Conservation (phyloP, 1,140 invertebrate genomes). For the Acyrthosiphon pisum region DNA sequence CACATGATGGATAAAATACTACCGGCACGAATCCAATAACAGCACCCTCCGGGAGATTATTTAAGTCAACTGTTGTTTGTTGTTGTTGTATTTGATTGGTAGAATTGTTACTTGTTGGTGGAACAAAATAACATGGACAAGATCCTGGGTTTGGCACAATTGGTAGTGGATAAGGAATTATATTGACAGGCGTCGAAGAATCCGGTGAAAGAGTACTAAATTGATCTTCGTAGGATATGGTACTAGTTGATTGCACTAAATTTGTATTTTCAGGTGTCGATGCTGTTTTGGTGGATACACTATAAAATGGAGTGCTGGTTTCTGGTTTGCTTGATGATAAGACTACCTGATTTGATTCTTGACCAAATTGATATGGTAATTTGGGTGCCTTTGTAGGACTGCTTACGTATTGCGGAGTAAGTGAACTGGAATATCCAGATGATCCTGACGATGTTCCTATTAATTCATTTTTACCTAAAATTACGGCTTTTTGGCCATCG, state of each 20-base stretch:
- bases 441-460: background rate
- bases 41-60: conserved; percentile 63
- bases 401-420: conserved; percentile 19
- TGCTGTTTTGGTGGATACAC: background rate
- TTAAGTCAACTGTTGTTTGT: conserved; percentile 26
- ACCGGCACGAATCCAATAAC: conserved; percentile 70
- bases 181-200: conserved; percentile 65
- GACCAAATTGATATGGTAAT: background rate
- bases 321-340: conserved; percentile 32
- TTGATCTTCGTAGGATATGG: background rate
- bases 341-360: conserved; percentile 19
- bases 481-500: background rate
- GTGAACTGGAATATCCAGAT: conserved; percentile 14
- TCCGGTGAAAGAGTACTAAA: conserved; percentile 12
- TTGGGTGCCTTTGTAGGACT: background rate
- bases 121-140: conserved; percentile 68
- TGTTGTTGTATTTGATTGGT: conserved; percentile 12
- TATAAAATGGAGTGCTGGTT: background rate
- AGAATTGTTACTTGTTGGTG: conserved; percentile 62
- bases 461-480: background rate
- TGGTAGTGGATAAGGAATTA: conserved; percentile 67
- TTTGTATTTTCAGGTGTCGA: background rate
- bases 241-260: background rate
- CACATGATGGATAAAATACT: conserved; percentile 69
- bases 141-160: conserved; percentile 64